Percentiles rank a stretch among this genome's conserved stretches.
These are phyloP conservation scores for Corythucha ciliata DNA, from an alignment of 2,888 invertebrate genomes.

Conservation along the genomic window DNA sequence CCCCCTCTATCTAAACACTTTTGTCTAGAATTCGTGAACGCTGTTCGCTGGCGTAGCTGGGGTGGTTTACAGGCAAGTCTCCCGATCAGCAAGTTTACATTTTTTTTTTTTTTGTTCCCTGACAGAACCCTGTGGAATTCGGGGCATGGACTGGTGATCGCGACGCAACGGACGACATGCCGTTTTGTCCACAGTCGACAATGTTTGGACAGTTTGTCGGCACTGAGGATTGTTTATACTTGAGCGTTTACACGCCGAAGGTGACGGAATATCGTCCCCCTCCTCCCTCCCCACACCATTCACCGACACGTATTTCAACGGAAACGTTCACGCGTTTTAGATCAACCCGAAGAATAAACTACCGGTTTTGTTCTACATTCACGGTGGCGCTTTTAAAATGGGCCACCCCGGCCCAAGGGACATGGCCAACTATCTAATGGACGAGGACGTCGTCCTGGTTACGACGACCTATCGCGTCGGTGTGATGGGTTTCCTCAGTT, in stretches of 20 bases:
- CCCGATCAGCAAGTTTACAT: too few relatives aligned
- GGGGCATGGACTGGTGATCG: conserved; percentile 56
- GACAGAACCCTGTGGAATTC: conserved; percentile 12
- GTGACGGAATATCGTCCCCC: conserved; percentile 12
- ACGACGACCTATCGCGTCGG: conserved; percentile 22
- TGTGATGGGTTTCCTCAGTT: conserved; percentile 13
- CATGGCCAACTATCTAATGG: conserved; percentile 22
- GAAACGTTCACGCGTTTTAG: not conserved
- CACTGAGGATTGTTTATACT: conserved; percentile 64
- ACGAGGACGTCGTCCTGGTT: conserved; percentile 27
- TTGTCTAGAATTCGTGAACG: too few relatives aligned
- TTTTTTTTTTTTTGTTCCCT: conserved; percentile 2
- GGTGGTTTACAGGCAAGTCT: too few relatives aligned
- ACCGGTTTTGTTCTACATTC: conserved; percentile 25
- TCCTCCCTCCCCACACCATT: conserved; percentile 16
- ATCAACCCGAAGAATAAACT: conserved; percentile 5
- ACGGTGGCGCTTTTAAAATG: conserved; percentile 25
- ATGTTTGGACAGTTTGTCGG: conserved; percentile 20
- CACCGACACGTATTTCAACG: too few relatives aligned
- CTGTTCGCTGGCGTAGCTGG: too few relatives aligned
- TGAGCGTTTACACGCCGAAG: conserved; percentile 74
- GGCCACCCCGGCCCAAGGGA: conserved; percentile 17
- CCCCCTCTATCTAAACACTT: too few relatives aligned
- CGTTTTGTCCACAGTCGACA: conserved; percentile 61
- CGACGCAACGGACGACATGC: conserved; percentile 57